Evolutionary conservation across 1,140 invertebrate species (phyloP).

Genomic region (Odontomachus brunneus): DNA sequence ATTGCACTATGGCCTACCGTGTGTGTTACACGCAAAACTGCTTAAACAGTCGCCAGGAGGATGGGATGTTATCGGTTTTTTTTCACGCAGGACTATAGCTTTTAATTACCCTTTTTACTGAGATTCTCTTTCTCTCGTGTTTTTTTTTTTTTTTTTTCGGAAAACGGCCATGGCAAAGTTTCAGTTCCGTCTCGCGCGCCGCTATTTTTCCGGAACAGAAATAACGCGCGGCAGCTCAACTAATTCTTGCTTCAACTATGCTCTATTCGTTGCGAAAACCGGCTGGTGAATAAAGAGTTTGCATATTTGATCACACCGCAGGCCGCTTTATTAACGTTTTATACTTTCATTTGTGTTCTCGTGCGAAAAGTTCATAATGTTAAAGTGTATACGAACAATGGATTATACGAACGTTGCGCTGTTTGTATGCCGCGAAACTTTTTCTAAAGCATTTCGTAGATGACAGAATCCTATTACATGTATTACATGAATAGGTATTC

Average conservation of each 20-base stretch:
- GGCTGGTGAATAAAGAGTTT: conserved; percentile 39
- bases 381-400: conserved; percentile 24
- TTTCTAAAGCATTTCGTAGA: not conserved
- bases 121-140: conserved; percentile 33
- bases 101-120: conserved; percentile 54
- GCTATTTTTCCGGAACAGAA: conserved; percentile 23
- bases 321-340: conserved; percentile 45
- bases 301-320: conserved; percentile 41
- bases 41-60: conserved; percentile 41
- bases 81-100: conserved; percentile 37
- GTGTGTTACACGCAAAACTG: conserved; percentile 46
- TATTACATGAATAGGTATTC: too few species aligned
- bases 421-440: conserved; percentile 1
- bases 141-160: conserved; percentile 24
- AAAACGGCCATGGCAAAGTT: conserved; percentile 10
- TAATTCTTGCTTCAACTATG: conserved; percentile 37
- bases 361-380: conserved; percentile 35
- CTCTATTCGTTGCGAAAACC: conserved; percentile 29
- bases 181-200: not conserved
- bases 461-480: not conserved
- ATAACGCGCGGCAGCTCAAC: conserved; percentile 23
- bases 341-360: conserved; percentile 47
- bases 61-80: conserved; percentile 34
- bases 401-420: conserved; percentile 43
- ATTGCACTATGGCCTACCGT: conserved; percentile 5